Evolutionary conservation across 2,113 vertebrate genomes (phyloP).

Genomic region (Lanius collurio): DNA sequence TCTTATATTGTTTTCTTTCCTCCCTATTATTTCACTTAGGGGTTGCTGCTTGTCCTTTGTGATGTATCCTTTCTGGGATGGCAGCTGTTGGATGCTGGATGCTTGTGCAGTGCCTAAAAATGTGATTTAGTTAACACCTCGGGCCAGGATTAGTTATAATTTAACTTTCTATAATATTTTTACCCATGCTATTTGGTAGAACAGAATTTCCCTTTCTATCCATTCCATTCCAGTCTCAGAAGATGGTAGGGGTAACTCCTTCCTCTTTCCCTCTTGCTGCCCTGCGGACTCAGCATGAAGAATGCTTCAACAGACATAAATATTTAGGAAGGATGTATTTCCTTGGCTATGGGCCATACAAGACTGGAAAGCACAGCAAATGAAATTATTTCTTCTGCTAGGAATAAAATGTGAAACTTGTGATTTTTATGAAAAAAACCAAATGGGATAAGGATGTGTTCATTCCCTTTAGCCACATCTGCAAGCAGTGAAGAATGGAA

Average conservation of each 20-base stretch:
- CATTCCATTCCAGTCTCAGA: not conserved
- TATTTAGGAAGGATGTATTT: constrained; percentile 14
- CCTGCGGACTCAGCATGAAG: not conserved
- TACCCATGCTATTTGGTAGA: not conserved
- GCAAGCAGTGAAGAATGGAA: not conserved
- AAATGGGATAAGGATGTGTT: not conserved
- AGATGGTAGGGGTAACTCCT: not conserved
- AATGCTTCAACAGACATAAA: not conserved
- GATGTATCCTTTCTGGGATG: not conserved
- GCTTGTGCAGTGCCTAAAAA: not conserved
- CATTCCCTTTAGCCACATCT: not conserved
- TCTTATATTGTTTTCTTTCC: not conserved
- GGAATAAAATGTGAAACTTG: not conserved
- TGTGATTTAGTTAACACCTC: not conserved
- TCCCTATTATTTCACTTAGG: not conserved
- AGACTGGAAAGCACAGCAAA: not conserved
- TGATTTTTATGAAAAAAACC: not conserved
- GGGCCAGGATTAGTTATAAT: not conserved
- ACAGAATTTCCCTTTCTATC: not conserved
- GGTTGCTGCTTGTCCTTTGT: not conserved
- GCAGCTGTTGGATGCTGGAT: not conserved
- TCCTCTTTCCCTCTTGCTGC: not conserved
- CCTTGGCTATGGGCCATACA: not conserved
- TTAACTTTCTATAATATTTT: not conserved
- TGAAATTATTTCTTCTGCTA: not conserved